Conservation (phyloP, 1,140 invertebrate genomes). For the Saccostrea glomerata region DNA sequence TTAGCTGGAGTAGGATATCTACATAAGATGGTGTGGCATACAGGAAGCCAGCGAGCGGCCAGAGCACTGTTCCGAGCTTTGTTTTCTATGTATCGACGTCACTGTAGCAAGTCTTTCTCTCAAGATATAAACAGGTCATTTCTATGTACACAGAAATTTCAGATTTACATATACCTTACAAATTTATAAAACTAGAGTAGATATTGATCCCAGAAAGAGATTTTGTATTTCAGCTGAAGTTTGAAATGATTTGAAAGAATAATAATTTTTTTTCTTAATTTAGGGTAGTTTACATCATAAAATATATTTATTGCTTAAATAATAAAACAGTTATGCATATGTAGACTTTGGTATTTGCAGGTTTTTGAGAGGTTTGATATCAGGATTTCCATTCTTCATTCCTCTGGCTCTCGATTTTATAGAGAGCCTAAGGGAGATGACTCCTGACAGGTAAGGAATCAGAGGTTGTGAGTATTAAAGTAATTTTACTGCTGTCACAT, state of each 20-base stretch:
- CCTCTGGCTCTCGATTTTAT: slow-evolving; percentile 70
- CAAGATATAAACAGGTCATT: slow-evolving; percentile 66
- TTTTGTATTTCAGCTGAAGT: too few relatives aligned
- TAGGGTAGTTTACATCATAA: not conserved
- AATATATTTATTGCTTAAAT: not conserved
- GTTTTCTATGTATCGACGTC: slow-evolving; percentile 65
- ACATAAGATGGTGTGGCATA: slow-evolving; percentile 67
- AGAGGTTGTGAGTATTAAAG: too few relatives aligned
- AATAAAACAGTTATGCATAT: not conserved
- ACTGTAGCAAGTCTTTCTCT: slow-evolving; percentile 63
- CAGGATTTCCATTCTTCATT: slow-evolving; percentile 68
- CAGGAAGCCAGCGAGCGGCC: slow-evolving; percentile 62
- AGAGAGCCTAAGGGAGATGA: slow-evolving; percentile 60
- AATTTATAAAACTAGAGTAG: not conserved
- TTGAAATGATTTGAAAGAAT: too few relatives aligned
- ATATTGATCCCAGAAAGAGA: too few relatives aligned
- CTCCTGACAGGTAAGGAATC: slow-evolving; percentile 62
- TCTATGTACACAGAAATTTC: not conserved
- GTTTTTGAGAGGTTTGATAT: slow-evolving; percentile 66
- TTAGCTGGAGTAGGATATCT: slow-evolving; percentile 64
- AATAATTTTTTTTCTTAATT: too few relatives aligned
- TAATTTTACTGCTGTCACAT: too few relatives aligned
- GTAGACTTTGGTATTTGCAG: slow-evolving; percentile 52
- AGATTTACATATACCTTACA: not conserved
- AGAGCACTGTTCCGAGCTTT: slow-evolving; percentile 66